These are phyloP conservation scores for Ligdia adustata DNA, from an alignment of 2,888 invertebrate genomes.

Conservation along the genomic window DNA sequence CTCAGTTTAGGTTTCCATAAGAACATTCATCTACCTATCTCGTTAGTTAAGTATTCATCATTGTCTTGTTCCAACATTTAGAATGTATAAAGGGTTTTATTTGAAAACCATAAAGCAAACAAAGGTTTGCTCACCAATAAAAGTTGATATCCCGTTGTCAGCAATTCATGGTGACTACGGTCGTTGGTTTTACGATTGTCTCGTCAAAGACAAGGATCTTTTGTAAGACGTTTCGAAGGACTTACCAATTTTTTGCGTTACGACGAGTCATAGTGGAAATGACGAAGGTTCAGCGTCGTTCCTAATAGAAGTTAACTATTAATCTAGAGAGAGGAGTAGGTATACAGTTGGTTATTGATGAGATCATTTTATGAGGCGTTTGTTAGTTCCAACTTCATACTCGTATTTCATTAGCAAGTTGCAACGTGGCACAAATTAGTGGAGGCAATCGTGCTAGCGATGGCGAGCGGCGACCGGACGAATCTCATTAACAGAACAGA, in stretches of 20 bases:
- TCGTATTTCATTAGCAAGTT: constrained; percentile 65
- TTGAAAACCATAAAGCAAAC: constrained; percentile 35
- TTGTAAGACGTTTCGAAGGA: constrained; percentile 29
- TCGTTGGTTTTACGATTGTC: constrained; percentile 38
- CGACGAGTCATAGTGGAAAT: constrained; percentile 22
- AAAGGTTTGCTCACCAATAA: constrained; percentile 38
- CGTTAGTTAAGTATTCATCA: constrained; percentile 6
- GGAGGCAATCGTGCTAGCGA: constrained; percentile 56
- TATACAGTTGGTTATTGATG: constrained; percentile 18
- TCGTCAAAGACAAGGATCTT: constrained; percentile 32
- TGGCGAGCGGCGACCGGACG: constrained; percentile 54
- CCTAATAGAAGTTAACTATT: constrained; percentile 17
- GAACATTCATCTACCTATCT: constrained; percentile 14
- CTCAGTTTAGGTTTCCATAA: constrained; percentile 22
- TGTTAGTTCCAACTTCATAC: constrained; percentile 31
- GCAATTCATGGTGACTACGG: constrained; percentile 38
- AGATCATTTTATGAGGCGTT: constrained; percentile 39
- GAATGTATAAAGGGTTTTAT: constrained; percentile 31
- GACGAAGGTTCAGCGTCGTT: constrained; percentile 22
- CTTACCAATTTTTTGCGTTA: constrained; percentile 31
- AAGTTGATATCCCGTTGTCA: constrained; percentile 40
- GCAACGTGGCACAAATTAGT: constrained; percentile 75
- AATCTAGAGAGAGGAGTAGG: constrained; percentile 20
- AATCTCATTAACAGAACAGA: constrained; percentile 78
- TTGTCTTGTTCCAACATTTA: constrained; percentile 23